Base-by-base conservation (phyloP, 2,113 vertebrate species). In the Xenopus borealis region DNA sequence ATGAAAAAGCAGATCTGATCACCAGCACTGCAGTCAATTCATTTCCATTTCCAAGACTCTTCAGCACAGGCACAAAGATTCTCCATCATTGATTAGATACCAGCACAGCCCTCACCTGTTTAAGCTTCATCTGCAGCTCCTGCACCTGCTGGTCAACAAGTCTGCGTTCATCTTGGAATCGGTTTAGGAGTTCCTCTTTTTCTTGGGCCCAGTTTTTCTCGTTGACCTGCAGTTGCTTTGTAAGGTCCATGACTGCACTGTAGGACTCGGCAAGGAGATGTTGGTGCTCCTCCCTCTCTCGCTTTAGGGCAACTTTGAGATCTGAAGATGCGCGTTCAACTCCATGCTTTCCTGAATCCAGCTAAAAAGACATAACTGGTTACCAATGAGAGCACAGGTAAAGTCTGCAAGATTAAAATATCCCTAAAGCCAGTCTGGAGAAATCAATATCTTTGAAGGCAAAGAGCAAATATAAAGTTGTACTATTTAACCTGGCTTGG, bases 161-260 rank as follows among this genome's bases (percentile, higher is more conserved):
- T 77, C 92, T 91, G 84, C 93, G 94, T 86, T 99, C 97, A 69
- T 92, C 91, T 85, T 94, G 92, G 78, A 98, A 93, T 78, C 90
- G 89, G 63, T 94, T 93, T 83, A 98, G 86, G 79, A 99, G 91
- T 84, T 98, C 96, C 83, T 96, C 85, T 80, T 96, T 97, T 85
- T 99, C 96, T 72, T 95, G 92, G 82, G 92, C 90, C 97, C 97
- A 98, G 93, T 97, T 96, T 83, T 92, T 94, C 88, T 99, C 95
- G 0, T 91, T 94, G 75, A 97, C 92, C 89, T 97, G 96, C 78
- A 99, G 92, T 88, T 98, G 96, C 82, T 96, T 94, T 0, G 96
- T 98, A 62, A 98, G 89, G 83, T 98, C 97, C 97, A 99, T 98
- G 81, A 98, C 95, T 0, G 96, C 96, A 0, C 94, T 92, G 63